Evolutionary conservation across 2,797 vertebrate species (phyloP).

Genomic region (Myotis vivesi): DNA sequence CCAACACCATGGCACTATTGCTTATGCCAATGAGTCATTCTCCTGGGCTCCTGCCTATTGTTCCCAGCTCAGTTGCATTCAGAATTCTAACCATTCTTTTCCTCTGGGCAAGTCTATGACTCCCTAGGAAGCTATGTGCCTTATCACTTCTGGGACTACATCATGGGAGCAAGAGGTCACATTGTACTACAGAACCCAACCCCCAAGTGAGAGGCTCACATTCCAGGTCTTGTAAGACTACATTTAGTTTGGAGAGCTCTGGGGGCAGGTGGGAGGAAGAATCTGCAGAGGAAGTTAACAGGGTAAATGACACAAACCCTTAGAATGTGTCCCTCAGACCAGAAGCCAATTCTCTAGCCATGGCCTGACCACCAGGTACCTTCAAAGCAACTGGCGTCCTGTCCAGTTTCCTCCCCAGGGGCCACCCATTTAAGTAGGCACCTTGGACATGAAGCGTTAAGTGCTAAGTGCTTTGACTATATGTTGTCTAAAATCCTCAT

Average conservation of each 20-base stretch:
- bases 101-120: slow-evolving; percentile 81
- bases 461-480: neutral
- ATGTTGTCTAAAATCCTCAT: neutral
- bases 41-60: slow-evolving; percentile 62
- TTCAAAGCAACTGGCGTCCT: neutral
- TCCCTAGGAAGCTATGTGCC: slow-evolving; percentile 81
- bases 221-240: slow-evolving; percentile 78
- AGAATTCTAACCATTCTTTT: slow-evolving; percentile 82
- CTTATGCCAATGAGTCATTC: slow-evolving; percentile 61
- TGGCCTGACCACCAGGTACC: neutral
- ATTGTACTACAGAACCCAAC: slow-evolving; percentile 72
- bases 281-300: neutral
- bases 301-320: neutral
- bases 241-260: slow-evolving; percentile 50
- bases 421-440: neutral
- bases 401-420: neutral
- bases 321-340: neutral
- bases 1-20: neutral
- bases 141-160: slow-evolving; percentile 71
- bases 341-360: neutral
- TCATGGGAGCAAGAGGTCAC: slow-evolving; percentile 81
- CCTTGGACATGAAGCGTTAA: no score
- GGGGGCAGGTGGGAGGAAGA: slow-evolving; percentile 64
- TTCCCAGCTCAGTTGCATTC: slow-evolving; percentile 64
- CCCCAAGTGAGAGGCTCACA: slow-evolving; percentile 69